Evolutionary conservation across 2,113 vertebrate genomes (phyloP).

Genomic region (Rafetus swinhoei): DNA sequence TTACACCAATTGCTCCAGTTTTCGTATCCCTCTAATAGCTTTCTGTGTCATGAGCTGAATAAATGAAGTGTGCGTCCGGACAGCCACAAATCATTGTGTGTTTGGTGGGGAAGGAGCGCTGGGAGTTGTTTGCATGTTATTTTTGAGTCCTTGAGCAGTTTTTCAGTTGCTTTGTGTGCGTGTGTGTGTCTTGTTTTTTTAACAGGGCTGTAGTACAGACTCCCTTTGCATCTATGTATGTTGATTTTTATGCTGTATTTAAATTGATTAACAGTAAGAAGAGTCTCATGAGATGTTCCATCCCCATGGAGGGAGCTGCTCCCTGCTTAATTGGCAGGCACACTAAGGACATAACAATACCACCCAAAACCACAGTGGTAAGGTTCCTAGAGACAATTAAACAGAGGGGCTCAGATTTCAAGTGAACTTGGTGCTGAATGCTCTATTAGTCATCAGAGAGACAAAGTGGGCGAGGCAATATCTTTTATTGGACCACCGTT

Average conservation of each 20-base stretch:
- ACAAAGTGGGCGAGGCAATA: too few relatives aligned
- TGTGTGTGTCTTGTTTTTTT: not conserved
- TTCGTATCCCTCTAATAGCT: conserved; percentile 35
- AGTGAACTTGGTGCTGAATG: conserved; percentile 20
- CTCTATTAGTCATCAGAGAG: not conserved
- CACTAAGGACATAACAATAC: not conserved
- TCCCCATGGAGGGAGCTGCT: not conserved
- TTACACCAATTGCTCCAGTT: conserved; percentile 14
- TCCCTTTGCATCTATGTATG: not conserved
- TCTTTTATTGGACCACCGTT: too few relatives aligned
- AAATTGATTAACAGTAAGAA: not conserved
- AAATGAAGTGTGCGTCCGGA: conserved; percentile 14
- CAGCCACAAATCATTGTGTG: not conserved
- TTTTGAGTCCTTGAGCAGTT: not conserved
- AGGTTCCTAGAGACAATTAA: conserved; percentile 1
- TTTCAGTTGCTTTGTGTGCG: conserved; percentile 10
- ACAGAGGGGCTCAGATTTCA: not conserved
- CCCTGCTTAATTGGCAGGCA: not conserved
- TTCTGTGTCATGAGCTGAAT: conserved; percentile 14
- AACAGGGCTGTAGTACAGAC: not conserved
- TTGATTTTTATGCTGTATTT: conserved; percentile 7
- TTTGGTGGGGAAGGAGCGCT: not conserved
- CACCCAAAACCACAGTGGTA: not conserved
- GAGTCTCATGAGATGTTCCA: not conserved
- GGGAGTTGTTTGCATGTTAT: conserved; percentile 16